Percentiles rank a stretch among this genome's conserved stretches.
Evolutionary conservation across 2,797 vertebrate genomes (phyloP).

Genomic region (Pseudochromis fuscus): DNA sequence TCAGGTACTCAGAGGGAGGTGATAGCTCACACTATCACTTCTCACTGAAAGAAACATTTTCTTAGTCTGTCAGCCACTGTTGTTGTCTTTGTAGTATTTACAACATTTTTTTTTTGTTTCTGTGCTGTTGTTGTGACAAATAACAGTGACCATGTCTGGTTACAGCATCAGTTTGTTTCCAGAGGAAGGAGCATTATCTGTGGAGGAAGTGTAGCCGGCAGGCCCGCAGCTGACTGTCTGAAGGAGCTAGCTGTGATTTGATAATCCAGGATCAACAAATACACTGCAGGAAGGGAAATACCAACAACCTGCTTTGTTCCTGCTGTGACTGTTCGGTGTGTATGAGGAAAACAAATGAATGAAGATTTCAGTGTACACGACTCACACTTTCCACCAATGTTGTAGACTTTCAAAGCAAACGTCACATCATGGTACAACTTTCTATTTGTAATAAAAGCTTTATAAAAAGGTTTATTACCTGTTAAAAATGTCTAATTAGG

Average conservation of each 20-base stretch:
- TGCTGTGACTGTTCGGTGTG: slow-evolving; percentile 8
- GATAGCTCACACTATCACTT: slow-evolving; percentile 50
- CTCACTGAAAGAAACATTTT: slow-evolving; percentile 41
- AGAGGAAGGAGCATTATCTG: slow-evolving; percentile 73
- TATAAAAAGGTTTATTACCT: too few relatives aligned
- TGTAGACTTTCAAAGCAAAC: too few relatives aligned
- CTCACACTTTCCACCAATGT: too few relatives aligned
- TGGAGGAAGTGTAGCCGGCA: slow-evolving; percentile 41
- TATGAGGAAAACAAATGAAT: slow-evolving; percentile 2
- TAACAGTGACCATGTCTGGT: slow-evolving; percentile 49
- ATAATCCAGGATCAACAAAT: slow-evolving; percentile 62
- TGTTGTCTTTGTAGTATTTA: slow-evolving; percentile 42
- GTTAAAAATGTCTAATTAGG: too few relatives aligned
- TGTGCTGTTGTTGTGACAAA: slow-evolving; percentile 46
- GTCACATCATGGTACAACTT: too few relatives aligned
- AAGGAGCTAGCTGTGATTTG: slow-evolving; percentile 56
- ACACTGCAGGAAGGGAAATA: slow-evolving; percentile 46
- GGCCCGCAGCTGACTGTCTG: slow-evolving; percentile 58
- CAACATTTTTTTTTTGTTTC: slow-evolving; percentile 17
- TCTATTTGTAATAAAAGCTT: too few relatives aligned
- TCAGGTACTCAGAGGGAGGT: slow-evolving; percentile 25
- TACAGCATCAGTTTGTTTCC: slow-evolving; percentile 66
- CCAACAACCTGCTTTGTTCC: slow-evolving; percentile 27
- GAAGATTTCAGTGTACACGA: neutral
- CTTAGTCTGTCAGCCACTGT: slow-evolving; percentile 26